Evolutionary conservation across 1,140 invertebrate genomes (phyloP).

Genomic region (Plutomurus gul): DNA sequence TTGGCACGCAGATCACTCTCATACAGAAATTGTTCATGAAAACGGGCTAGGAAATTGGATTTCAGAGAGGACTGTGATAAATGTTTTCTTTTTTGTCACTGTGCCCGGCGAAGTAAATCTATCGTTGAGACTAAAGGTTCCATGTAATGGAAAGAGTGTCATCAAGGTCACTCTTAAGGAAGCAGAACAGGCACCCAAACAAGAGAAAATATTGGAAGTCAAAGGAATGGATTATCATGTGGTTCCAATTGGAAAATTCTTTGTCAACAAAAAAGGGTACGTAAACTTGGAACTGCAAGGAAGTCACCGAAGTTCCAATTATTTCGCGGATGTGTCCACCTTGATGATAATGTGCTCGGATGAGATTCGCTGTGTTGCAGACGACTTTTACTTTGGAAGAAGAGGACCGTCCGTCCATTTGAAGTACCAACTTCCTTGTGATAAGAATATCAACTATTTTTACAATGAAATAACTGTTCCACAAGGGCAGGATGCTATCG

Average conservation of each 20-base stretch:
- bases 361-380: conserved; percentile 7
- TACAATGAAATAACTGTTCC: conserved; percentile 51
- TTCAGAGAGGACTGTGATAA: neutral
- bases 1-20: neutral
- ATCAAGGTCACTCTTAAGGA: neutral
- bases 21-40: conserved; percentile 25
- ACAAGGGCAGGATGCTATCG: conserved; percentile 35
- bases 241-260: conserved; percentile 31
- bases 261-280: conserved; percentile 25
- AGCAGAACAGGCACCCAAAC: neutral
- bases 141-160: neutral
- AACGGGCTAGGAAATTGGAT: conserved; percentile 38
- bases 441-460: conserved; percentile 42
- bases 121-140: conserved; percentile 32
- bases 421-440: neutral
- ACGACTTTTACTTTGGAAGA: conserved; percentile 49
- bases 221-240: conserved; percentile 34
- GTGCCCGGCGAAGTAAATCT: neutral
- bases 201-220: neutral
- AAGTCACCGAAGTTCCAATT: neutral
- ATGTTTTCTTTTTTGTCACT: conserved; percentile 30
- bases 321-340: conserved; percentile 36
- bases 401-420: conserved; percentile 50
- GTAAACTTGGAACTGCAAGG: conserved; percentile 43
- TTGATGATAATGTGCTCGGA: neutral